A percentile compares a stretch with the other conserved stretches of the same genome.
phyloP scores from a whole-genome alignment of 2,888 invertebrate species.

The Drosophila fungiperda region DNA sequence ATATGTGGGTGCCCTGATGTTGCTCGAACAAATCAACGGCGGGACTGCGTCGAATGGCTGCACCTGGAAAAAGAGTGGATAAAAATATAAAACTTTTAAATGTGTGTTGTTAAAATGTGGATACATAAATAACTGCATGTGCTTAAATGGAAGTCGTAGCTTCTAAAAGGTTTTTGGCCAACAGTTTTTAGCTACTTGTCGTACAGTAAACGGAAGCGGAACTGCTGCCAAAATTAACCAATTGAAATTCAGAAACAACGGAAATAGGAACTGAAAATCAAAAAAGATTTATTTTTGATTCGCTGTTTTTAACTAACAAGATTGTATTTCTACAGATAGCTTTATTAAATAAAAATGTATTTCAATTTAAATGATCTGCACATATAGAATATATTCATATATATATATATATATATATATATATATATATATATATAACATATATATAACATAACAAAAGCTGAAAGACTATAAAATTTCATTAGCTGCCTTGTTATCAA shows the following conservation, averaged over 20 bases:
- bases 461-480: neutral
- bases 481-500: neutral
- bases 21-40: conserved; percentile 95
- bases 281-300: neutral
- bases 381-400: neutral
- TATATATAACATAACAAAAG: no score
- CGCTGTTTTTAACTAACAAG: neutral
- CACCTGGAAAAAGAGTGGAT: conserved; percentile 87
- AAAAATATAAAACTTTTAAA: conserved; percentile 13
- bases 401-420: no score
- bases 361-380: neutral
- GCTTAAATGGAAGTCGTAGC: neutral
- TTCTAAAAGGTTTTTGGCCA: neutral
- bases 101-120: neutral
- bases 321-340: neutral
- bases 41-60: conserved; percentile 90
- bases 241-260: neutral
- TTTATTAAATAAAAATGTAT: neutral
- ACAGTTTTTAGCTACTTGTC: neutral
- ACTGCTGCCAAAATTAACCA: neutral
- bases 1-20: conserved; percentile 98
- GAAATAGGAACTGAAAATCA: neutral
- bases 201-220: conserved; percentile 1
- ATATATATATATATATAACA: no score
- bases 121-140: neutral